Evolutionary conservation across 2,113 vertebrate species (phyloP), one percentile per base, ranked within the genome.

Genomic region (Platysteira castanea): DNA sequence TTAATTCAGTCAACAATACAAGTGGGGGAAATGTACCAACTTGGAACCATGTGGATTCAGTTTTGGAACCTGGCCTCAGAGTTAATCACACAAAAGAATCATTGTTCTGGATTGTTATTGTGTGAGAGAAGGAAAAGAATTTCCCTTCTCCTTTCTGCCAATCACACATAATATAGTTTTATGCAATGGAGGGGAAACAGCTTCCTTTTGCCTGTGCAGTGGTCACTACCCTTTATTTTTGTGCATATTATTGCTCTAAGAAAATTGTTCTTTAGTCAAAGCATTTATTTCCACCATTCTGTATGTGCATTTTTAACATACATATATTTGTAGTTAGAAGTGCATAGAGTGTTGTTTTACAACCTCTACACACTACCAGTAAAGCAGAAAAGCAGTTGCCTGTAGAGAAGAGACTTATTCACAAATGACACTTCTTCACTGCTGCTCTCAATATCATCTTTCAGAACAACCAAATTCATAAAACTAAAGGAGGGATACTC

Each of bases 191-290:
- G n/a, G n/a, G n/a, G n/a, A n/a, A n/a, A n/a, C n/a, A n/a, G 54
- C 89, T 60, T 74, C 88, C 64, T 96, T 96, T 96, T 91, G 27
- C 44, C 82, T 75, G 33, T 64, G 56, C 71, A 75, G 81, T 11
- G 18, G 87, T 90, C 91, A 82, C 93, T 93, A 93, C 24, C 81
- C 47, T 91, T 96, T 67, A 57, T n/a, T 96, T 96, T 82, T 84
- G 52, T 54, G 57, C 76, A 91, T 60, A 90, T 85, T 97, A 69
- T 97, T 95, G 60, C 71, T 65, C 85, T 28, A 42, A 94, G 63
- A 83, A 84, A 15, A 59, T 75, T 93, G 92, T 92, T 28, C n/a
- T 91, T 87, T 84, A 76, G 73, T 56, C 26, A 71, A 75, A 70
- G 56, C 9, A 13, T 56, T 65, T 93, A 59, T 84, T 88, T 74